Percentiles rank a stretch among this genome's conserved stretches.
These are phyloP conservation scores for Lynx canadensis DNA, from an alignment of 2,113 vertebrate species.

Conservation along the genomic window DNA sequence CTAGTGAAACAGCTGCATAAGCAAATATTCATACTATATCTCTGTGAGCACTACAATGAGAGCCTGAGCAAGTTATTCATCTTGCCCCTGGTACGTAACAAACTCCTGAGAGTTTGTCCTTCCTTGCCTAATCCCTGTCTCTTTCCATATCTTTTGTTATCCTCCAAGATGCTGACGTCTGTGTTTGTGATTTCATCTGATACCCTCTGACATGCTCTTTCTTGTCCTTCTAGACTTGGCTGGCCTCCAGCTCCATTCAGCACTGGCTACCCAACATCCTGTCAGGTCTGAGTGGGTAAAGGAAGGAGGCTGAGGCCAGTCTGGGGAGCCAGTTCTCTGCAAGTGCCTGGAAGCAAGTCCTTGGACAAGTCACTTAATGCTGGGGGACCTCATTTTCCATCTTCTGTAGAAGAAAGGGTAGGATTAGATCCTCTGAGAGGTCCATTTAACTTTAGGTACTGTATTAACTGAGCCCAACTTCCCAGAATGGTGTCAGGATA, in stretches of 20 bases:
- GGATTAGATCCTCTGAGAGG: background rate
- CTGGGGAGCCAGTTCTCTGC: background rate
- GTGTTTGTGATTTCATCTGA: background rate
- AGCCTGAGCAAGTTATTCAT: background rate
- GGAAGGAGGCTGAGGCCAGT: background rate
- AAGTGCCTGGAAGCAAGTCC: background rate
- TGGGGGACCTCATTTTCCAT: background rate
- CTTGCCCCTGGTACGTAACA: background rate
- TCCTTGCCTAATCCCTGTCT: background rate
- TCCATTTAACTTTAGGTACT: background rate
- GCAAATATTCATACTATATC: background rate
- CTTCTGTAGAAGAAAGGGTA: background rate
- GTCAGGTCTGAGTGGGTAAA: background rate
- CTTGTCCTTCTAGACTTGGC: background rate
- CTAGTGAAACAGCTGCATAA: background rate
- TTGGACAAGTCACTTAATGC: background rate
- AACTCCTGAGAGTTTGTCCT: background rate
- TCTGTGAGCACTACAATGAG: rapidly evolving
- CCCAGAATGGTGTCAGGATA: background rate
- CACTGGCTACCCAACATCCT: background rate
- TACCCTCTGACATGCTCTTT: background rate
- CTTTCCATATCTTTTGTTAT: background rate
- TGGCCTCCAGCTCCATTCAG: background rate
- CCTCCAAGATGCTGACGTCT: background rate
- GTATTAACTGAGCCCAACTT: background rate